Conservation (phyloP, 2,797 vertebrate genomes). For the Oryzias sinensis region DNA sequence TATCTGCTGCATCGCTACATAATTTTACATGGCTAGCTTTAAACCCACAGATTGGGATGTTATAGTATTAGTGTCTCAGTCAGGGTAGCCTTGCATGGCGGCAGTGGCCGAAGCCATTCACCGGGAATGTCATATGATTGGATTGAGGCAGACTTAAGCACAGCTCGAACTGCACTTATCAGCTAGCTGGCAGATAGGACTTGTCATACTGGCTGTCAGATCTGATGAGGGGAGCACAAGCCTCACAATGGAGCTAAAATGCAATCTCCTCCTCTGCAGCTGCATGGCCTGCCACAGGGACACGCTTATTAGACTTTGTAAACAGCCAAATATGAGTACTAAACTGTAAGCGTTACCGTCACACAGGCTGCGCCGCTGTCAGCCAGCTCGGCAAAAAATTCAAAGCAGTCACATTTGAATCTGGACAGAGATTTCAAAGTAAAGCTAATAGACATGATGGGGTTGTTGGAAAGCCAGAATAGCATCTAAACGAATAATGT, state of each 20-base stretch:
- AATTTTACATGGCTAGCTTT: slow-evolving; percentile 52
- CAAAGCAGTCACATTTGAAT: too few species aligned
- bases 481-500: not conserved
- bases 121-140: slow-evolving; percentile 71
- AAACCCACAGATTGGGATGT: slow-evolving; percentile 35
- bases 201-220: slow-evolving; percentile 80
- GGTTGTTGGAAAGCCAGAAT: slow-evolving; percentile 5
- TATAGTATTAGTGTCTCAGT: slow-evolving; percentile 49
- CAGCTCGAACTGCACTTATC: slow-evolving; percentile 74
- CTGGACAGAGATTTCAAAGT: slow-evolving; percentile 12
- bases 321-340: slow-evolving; percentile 70
- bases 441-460: slow-evolving; percentile 18
- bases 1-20: slow-evolving; percentile 34
- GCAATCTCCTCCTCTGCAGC: slow-evolving; percentile 75
- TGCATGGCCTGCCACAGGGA: slow-evolving; percentile 67
- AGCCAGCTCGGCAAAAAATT: slow-evolving; percentile 27
- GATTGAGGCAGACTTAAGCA: slow-evolving; percentile 77
- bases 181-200: slow-evolving; percentile 76
- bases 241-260: slow-evolving; percentile 78
- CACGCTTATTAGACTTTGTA: slow-evolving; percentile 77
- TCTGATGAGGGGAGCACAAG: slow-evolving; percentile 74
- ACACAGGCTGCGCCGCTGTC: slow-evolving; percentile 36
- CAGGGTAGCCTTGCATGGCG: slow-evolving; percentile 42
- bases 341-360: slow-evolving; percentile 64
- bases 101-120: slow-evolving; percentile 53